A percentile compares a stretch with the other conserved stretches of the same genome.
phyloP scores from a whole-genome alignment of 2,113 vertebrate species.

The Trematocara marginatum region DNA sequence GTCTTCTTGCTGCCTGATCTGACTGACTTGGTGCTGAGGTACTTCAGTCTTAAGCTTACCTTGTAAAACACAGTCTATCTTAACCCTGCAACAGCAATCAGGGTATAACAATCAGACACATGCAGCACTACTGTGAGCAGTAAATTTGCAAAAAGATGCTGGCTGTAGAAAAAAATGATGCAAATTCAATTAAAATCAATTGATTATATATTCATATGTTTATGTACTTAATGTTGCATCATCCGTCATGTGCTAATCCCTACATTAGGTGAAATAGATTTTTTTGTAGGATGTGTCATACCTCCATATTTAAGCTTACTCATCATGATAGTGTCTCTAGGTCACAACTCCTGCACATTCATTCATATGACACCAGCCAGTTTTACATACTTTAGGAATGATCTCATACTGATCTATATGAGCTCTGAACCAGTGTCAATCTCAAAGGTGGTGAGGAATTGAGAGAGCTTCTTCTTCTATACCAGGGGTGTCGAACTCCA shows the following conservation, averaged over 20 bases:
- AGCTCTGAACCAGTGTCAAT: rapidly evolving
- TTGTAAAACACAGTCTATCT: not conserved
- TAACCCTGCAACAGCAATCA: not conserved
- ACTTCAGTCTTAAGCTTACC: not conserved
- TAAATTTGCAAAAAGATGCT: not conserved
- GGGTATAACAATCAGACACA: not conserved
- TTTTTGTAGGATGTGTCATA: not conserved
- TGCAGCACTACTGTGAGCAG: not conserved
- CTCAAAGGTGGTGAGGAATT: not conserved
- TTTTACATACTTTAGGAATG: rapidly evolving
- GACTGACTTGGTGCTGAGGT: rapidly evolving
- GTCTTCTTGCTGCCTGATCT: not conserved
- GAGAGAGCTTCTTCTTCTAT: not conserved
- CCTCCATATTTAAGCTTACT: not conserved
- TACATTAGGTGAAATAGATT: not conserved
- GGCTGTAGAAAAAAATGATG: not conserved
- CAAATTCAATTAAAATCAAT: not conserved
- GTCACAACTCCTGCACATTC: not conserved
- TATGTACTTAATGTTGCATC: not conserved
- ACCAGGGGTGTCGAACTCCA: not conserved
- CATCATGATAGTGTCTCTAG: not conserved
- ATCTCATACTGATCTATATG: not conserved
- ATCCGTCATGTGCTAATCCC: not conserved
- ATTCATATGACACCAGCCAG: not conserved
- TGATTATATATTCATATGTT: not conserved